These are phyloP conservation scores for Anastrepha obliqua DNA, from an alignment of 1,140 invertebrate species.

Conservation along the genomic window DNA sequence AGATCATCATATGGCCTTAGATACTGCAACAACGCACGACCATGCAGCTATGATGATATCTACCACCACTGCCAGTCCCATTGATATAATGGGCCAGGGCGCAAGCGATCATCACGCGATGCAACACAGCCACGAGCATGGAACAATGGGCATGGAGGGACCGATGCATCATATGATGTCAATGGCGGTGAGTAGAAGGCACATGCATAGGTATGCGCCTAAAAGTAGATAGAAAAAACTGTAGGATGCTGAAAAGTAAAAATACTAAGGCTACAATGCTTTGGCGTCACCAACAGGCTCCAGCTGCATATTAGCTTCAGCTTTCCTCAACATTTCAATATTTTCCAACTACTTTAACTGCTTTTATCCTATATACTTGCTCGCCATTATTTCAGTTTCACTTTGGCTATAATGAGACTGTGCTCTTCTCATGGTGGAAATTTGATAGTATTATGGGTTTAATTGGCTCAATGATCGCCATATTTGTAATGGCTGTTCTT, in stretches of 20 bases:
- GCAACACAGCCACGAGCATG: slow-evolving; percentile 57
- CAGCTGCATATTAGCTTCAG: too few species aligned
- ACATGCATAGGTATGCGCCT: neutral
- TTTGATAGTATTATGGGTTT: slow-evolving; percentile 83
- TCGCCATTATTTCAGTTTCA: slow-evolving; percentile 83
- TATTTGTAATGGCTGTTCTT: slow-evolving; percentile 88
- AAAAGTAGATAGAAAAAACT: neutral
- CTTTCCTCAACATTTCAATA: neutral
- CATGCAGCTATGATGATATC: slow-evolving; percentile 52
- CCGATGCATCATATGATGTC: slow-evolving; percentile 72
- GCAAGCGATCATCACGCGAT: slow-evolving; percentile 32
- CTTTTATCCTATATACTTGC: too few species aligned
- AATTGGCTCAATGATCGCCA: slow-evolving; percentile 88
- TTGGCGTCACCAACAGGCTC: neutral
- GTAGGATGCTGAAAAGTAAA: too few species aligned
- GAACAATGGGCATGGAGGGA: slow-evolving; percentile 52
- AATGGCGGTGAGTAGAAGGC: slow-evolving; percentile 65
- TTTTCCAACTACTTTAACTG: slow-evolving; percentile 56
- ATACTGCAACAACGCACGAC: slow-evolving; percentile 57
- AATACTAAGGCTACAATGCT: too few species aligned
- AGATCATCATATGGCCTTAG: slow-evolving; percentile 52
- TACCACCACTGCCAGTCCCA: slow-evolving; percentile 15
- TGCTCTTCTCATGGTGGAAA: slow-evolving; percentile 88
- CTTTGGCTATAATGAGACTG: slow-evolving; percentile 82
- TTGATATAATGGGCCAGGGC: slow-evolving; percentile 23